phyloP scores from a whole-genome alignment of 2,113 vertebrate species.

The Corythaeola cristata region DNA sequence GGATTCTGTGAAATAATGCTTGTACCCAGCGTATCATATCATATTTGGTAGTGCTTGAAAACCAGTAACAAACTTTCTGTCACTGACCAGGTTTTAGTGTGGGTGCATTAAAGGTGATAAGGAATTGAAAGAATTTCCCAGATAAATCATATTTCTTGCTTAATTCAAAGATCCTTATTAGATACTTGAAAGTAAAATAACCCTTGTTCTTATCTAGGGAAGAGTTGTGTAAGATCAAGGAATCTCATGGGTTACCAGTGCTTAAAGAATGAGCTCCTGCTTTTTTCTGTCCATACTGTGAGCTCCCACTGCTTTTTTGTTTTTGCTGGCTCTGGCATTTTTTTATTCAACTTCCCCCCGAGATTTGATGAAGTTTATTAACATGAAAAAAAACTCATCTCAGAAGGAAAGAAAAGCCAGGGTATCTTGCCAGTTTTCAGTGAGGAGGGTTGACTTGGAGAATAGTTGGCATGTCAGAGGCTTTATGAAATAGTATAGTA shows the following conservation, averaged over 20 bases:
- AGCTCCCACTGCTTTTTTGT: background rate
- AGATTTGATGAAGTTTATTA: background rate
- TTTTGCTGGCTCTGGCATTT: background rate
- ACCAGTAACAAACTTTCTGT: background rate
- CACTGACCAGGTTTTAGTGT: background rate
- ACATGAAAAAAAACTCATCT: background rate
- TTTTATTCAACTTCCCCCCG: accelerated
- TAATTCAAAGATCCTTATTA: background rate
- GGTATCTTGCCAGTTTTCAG: background rate
- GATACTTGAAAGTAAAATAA: background rate
- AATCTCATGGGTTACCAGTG: background rate
- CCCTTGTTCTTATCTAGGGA: background rate
- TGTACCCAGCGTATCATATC: background rate
- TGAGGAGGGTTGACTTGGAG: background rate
- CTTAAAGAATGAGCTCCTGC: background rate
- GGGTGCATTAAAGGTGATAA: background rate
- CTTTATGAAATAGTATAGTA: background rate
- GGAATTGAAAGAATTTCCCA: background rate
- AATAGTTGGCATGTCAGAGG: background rate
- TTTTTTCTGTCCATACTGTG: background rate
- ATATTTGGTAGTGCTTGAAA: background rate
- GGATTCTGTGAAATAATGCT: background rate
- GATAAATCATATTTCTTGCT: background rate
- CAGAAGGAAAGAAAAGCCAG: background rate
- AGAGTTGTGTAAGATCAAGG: background rate